Evolutionary conservation across 2,888 invertebrate species (phyloP), one percentile per base, ranked within the genome.

Genomic region (Dorcus parallelipipedus): DNA sequence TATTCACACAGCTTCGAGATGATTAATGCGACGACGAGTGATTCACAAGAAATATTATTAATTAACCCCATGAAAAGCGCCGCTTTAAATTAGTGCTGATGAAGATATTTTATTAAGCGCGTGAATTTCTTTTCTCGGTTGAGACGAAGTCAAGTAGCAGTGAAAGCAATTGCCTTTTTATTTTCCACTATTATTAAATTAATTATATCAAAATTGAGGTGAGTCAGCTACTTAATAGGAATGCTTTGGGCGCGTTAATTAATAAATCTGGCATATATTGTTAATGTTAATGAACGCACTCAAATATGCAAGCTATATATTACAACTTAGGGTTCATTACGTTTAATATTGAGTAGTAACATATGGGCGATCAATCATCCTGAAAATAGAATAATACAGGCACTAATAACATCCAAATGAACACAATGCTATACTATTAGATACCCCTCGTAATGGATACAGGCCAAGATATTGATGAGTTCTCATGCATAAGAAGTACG

Each of bases 41-140:
- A 56, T 56, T 56, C 51, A 56, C 51, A 56, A 55, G 49, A 42
- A 56, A 45, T 33, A 50, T 42, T 56, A 56, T 56, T 56, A 56
- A 56, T 56, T 56, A 56, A 56, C 43, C 43, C 50, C 47, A 20
- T 38, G 51, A 56, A 56, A 56, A 51, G 43, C 42, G 48, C 20
- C 55, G 48, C 49, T n/a, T 40, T 23, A 41, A 49, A 49, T 33
- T 33, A 33, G 26, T 33, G 26, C 26, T 33, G 26, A 33, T 33
- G 26, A 33, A 33, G 26, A 33, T 33, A 33, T 33, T 33, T 33
- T 33, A 33, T 33, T 33, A 33, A 33, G 6, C 26, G 26, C 26
- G 26, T 33, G 26, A 33, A 33, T 33, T 33, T 33, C 26, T 33
- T 33, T 33, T 6, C 26, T 33, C 26, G 26, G 26, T 33, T 33